phyloP scores from a whole-genome alignment of 2,888 invertebrate species.

The Agonopterix alstromeriana region DNA sequence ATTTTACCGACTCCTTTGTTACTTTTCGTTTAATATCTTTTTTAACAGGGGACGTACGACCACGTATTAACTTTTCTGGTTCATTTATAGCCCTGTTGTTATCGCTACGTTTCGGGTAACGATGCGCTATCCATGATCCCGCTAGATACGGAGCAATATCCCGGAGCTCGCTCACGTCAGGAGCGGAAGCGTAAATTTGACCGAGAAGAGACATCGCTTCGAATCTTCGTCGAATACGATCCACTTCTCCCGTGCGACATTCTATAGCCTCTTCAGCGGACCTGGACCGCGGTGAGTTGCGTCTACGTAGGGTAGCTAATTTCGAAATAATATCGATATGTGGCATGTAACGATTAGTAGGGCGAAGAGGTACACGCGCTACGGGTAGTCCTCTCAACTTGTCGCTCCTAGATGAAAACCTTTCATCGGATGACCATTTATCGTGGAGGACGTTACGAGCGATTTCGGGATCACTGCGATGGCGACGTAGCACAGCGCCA shows the following conservation, averaged over 20 bases:
- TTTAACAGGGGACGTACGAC: conserved; percentile 51
- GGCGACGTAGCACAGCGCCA: conserved; percentile 74
- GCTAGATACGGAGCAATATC: conserved; percentile 87
- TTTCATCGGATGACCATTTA: conserved; percentile 66
- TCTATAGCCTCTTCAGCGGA: conserved; percentile 66
- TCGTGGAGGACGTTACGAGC: conserved; percentile 75
- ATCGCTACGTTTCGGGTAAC: conserved; percentile 82
- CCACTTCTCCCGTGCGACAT: conserved; percentile 82
- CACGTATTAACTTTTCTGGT: conserved; percentile 38
- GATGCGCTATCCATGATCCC: conserved; percentile 89
- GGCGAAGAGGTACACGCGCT: conserved; percentile 77
- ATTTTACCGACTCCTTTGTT: conserved; percentile 56
- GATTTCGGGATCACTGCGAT: conserved; percentile 88
- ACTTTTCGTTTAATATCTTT: conserved; percentile 56
- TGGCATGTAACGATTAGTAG: conserved; percentile 88
- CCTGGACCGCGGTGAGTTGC: conserved; percentile 63
- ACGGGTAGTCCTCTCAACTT: conserved; percentile 77
- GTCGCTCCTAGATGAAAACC: conserved; percentile 35
- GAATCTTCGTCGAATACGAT: conserved; percentile 83
- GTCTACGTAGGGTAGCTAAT: conserved; percentile 80
- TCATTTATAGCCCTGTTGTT: conserved; percentile 80
- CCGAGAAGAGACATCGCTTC: conserved; percentile 83
- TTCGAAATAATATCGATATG: conserved; percentile 94
- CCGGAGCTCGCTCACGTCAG: conserved; percentile 84
- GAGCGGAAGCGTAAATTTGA: conserved; percentile 88